Evolutionary conservation across 2,113 vertebrate genomes (phyloP).

Genomic region (Phaethon lepturus): DNA sequence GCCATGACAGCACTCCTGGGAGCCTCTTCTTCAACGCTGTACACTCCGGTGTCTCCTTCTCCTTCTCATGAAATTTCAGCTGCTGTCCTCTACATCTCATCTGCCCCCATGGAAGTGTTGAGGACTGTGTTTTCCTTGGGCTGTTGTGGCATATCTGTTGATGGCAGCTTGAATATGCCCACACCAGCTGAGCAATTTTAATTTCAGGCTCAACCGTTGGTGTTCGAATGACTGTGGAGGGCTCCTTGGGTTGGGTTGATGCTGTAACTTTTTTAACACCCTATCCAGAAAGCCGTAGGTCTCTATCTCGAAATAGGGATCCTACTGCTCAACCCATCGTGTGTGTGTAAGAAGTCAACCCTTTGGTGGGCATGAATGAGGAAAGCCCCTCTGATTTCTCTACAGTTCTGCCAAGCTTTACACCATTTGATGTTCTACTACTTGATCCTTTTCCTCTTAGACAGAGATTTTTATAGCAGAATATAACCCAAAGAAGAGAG

Average conservation of each 20-base stretch:
- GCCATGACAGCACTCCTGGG: neutral
- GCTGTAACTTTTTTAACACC: accelerated
- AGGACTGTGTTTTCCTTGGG: neutral
- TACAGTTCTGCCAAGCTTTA: neutral
- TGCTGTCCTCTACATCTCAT: neutral
- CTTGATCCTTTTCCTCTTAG: neutral
- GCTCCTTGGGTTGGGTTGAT: neutral
- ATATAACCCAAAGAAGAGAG: neutral
- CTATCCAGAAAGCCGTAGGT: neutral
- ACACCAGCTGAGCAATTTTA: too few relatives aligned
- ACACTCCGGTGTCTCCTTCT: neutral
- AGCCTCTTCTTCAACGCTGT: neutral
- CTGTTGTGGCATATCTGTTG: neutral
- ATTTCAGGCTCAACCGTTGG: neutral
- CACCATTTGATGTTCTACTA: neutral
- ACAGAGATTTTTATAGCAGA: neutral
- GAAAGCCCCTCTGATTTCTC: neutral
- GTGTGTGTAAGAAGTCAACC: neutral
- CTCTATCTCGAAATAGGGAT: neutral
- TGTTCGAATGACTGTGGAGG: neutral
- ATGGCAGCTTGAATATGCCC: neutral
- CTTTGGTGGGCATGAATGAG: neutral
- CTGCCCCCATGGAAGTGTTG: accelerated
- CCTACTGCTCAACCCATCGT: neutral
- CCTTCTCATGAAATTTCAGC: neutral